A percentile compares a stretch with the other conserved stretches of the same genome.
phyloP scores from a whole-genome alignment of 2,888 invertebrate species.

The Hydrotaea cyrtoneurina region DNA sequence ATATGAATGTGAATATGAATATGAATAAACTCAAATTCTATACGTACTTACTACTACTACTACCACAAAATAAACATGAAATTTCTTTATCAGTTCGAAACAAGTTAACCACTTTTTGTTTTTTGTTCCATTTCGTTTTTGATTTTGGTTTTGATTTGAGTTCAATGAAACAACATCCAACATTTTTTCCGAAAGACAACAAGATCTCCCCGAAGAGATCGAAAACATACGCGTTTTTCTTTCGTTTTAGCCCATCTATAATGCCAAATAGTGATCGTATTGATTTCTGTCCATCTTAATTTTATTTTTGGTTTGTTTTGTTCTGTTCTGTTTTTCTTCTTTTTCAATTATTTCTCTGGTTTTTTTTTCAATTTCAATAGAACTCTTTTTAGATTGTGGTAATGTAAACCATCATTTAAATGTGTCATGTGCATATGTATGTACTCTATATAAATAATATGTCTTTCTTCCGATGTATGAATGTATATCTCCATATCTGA shows the following conservation, averaged over 20 bases:
- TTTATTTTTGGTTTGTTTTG: constrained; percentile 18
- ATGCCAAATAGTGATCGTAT: constrained; percentile 33
- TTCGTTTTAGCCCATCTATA: constrained; percentile 45
- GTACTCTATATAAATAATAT: constrained; percentile 28
- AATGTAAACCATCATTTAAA: constrained; percentile 6
- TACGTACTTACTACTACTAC: constrained; percentile 2
- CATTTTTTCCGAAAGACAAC: constrained; percentile 5
- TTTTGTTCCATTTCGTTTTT: constrained; percentile 28
- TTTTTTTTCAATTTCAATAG: constrained; percentile 18
- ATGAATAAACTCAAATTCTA: constrained; percentile 24
- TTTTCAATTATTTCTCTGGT: no score
- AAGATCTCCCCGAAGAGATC: constrained; percentile 43
- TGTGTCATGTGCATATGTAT: constrained; percentile 35
- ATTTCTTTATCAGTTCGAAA: constrained; percentile 31
- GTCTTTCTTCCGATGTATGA: constrained; percentile 62
- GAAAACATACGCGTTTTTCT: constrained; percentile 48
- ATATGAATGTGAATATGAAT: constrained; percentile 39
- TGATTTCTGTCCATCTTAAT: background rate
- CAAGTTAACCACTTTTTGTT: constrained; percentile 42
- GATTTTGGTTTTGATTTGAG: constrained; percentile 30
- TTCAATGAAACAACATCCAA: background rate
- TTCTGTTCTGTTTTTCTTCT: background rate
- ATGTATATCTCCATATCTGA: constrained; percentile 45
- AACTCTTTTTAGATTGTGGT: constrained; percentile 21
- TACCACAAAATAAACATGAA: constrained; percentile 35